These are phyloP conservation scores for Thera obeliscata DNA, from an alignment of 2,888 invertebrate genomes.

Conservation along the genomic window DNA sequence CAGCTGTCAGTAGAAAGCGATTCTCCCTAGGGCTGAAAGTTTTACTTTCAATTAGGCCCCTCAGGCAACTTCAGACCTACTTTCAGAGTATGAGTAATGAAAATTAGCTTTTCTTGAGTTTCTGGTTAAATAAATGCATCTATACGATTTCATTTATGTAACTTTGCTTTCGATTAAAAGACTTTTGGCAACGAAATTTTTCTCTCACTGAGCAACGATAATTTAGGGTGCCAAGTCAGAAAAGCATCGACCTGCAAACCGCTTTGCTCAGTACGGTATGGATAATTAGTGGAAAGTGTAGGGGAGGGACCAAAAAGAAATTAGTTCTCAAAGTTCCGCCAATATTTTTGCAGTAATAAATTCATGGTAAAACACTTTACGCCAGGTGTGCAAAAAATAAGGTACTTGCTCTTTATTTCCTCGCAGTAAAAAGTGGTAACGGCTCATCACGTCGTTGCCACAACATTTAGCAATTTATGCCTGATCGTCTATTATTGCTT, in stretches of 20 bases:
- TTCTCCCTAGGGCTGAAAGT: no score
- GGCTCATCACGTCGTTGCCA: conserved; percentile 26
- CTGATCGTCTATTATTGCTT: conserved; percentile 58
- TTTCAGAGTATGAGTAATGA: no score
- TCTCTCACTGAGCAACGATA: conserved; percentile 43
- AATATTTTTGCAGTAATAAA: conserved; percentile 49
- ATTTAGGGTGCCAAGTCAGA: conserved; percentile 50
- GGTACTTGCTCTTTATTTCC: conserved; percentile 18
- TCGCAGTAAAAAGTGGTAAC: conserved; percentile 18
- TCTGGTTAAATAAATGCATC: conserved; percentile 44
- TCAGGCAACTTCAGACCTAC: no score
- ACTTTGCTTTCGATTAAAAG: conserved; percentile 35
- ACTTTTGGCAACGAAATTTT: conserved; percentile 34
- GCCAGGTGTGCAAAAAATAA: conserved; percentile 30
- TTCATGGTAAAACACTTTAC: conserved; percentile 35
- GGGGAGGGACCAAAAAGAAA: conserved; percentile 49
- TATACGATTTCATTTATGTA: conserved; percentile 33
- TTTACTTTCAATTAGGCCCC: no score
- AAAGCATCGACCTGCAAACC: conserved; percentile 58
- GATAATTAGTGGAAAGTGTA: conserved; percentile 62
- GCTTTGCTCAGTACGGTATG: conserved; percentile 61
- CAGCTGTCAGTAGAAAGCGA: no score
- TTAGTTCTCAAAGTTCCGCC: conserved; percentile 52
- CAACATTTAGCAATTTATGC: conserved; percentile 59
- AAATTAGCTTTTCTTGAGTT: conserved; percentile 58